Percentiles rank a stretch among this genome's conserved stretches.
phyloP scores from a whole-genome alignment of 64 coral and sea anemone genomes.

The Cladopsammia gracilis region DNA sequence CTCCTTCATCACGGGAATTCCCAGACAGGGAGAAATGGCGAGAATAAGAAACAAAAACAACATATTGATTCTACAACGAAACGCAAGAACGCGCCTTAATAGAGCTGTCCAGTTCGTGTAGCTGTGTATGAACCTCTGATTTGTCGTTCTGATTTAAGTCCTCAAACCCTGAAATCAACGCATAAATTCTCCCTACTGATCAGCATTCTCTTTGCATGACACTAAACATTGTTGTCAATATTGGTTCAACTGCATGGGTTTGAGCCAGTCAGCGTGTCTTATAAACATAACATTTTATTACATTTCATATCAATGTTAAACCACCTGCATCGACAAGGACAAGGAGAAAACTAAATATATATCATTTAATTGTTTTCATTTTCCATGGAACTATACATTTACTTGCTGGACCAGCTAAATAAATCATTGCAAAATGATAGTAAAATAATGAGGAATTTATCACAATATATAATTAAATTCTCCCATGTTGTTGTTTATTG shows the following conservation, averaged over 20 bases:
- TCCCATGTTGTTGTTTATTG: background rate
- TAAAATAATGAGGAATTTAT: background rate
- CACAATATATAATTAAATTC: background rate
- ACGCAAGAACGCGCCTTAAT: too few relatives aligned
- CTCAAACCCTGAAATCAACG: background rate
- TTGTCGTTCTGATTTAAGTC: background rate
- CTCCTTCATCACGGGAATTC: conserved; percentile 10
- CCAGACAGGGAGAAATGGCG: background rate
- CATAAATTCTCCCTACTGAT: background rate
- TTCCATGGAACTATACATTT: background rate
- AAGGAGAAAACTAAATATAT: background rate
- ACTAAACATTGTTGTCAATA: background rate
- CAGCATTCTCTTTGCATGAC: background rate
- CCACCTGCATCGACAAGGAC: background rate
- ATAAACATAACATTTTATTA: background rate
- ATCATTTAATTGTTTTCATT: background rate
- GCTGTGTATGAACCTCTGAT: background rate
- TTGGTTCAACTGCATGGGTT: background rate
- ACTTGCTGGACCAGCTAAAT: background rate
- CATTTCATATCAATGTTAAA: background rate
- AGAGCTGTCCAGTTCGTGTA: background rate
- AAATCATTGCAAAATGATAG: background rate
- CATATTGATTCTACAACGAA: background rate
- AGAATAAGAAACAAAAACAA: background rate
- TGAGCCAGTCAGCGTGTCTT: background rate